Base-by-base conservation (phyloP, 2,113 vertebrate genomes). In the Paramisgurnus dabryanus region DNA sequence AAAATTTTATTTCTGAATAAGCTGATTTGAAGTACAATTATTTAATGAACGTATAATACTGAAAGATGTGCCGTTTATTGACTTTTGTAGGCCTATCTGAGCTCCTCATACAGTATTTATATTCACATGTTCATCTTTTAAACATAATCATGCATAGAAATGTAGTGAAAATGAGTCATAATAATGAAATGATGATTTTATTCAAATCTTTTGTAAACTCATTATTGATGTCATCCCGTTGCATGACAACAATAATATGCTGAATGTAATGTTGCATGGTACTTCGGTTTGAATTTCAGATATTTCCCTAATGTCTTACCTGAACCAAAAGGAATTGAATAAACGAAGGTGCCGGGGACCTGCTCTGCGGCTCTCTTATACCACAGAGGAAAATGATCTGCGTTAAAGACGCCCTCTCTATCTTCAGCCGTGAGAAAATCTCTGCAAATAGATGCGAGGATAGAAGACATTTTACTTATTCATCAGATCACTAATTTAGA, bases 351-450 rank as follows among this genome's bases (percentile, higher is more conserved):
- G 69, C 97, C 96, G 0, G 98, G 95, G 85, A 98, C 93, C 89
- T 98, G 98, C 80, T 99, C 98, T 3, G 97, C 97, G 0, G 97
- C 96, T 92, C 97, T 93, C 90, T 95, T 95, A 89, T 98, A 99
- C 97, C 97, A 99, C 83, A 99, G 94, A 53, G 98, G 98, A 83
- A 99, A 99, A 87, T 99, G 98, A 87, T 99, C 98, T 15, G 96
- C 98, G 10, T 98, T 99, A 84, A 98, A 99, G 86, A 97, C 96
- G 40, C 97, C 98, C 85, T 99, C 98, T 87, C 95, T 97, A 89
- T 99, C 96, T 89, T 96, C 95, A 63, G 95, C 94, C 88, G 94
- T 97, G 90, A 98, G 93, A 85, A 99, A 97, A 82, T 98, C 96
- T 94, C 98, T 99, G 90, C 83, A 93, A 90, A 93, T 76, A 90